Base-by-base conservation (phyloP, 2,113 vertebrate genomes). In the Arothron firmamentum region DNA sequence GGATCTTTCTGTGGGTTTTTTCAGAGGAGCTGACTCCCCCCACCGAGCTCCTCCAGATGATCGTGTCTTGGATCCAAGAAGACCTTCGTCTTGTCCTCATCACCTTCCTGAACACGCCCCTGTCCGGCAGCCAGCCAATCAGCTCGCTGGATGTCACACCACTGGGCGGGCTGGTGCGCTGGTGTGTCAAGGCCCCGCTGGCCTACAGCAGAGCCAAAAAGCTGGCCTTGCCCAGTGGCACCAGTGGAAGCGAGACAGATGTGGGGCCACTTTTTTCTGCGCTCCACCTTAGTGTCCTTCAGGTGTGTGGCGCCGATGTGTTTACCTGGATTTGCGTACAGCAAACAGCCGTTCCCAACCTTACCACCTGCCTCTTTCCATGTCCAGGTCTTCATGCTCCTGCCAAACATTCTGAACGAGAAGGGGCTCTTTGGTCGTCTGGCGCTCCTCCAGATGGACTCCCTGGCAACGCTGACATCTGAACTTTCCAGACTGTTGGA, bases 281-380 rank as follows among this genome's bases (percentile, higher is more conserved):
- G n/a, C 92, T 98, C 17, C 97, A 98, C 68, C 87, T 98, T 15
- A 96, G 95, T 9, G 91, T 98, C 56, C 92, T 99, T n/a, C 96
- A 99, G 88, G 95, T 96, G 2, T 85, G 94, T 3, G 83, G 5
- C 11, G 34, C 16, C 12, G 21, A 31, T 45, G 23, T 66, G n/a
- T 61, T 21, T 31, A 15, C 0, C 19, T 52, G 4, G 4, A 34
- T 55, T 19, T 41, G 17, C 46, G 17, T 28, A 4, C 25, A 21
- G 11, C 6, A 31, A 16, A 43, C 11, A 8, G 38, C 3, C 9
- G 5, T 18, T 62, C 21, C 23, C 49, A 6, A 42, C 48, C 17
- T 9, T 4, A 1, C 25, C 28, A 5, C 56, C 1, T 1, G 0
- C 59, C 56, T 57, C 2, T 87, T 7, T n/a, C 12, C 82, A 88